A percentile compares a stretch with the other conserved stretches of the same genome.
These are phyloP conservation scores for Orthonyx spaldingii DNA, from an alignment of 2,113 vertebrate species.

Conservation along the genomic window DNA sequence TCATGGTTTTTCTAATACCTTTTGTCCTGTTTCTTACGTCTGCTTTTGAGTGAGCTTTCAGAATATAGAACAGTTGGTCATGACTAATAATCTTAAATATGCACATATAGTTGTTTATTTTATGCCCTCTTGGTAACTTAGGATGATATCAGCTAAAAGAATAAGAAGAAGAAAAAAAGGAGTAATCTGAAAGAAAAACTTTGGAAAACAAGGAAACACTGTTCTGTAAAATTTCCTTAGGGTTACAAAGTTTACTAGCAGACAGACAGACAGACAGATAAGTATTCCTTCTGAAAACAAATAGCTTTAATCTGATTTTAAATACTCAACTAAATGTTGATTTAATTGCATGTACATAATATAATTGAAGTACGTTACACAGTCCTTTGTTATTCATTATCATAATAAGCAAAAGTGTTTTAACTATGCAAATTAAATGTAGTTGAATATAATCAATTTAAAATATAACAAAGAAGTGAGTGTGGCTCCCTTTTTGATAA, in stretches of 20 bases:
- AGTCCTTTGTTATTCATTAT: constrained; percentile 22
- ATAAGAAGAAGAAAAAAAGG: not conserved
- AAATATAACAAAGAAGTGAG: constrained; percentile 23
- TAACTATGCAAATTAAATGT: constrained; percentile 56
- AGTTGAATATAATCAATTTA: constrained; percentile 49
- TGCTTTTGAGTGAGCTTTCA: not conserved
- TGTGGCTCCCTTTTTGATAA: constrained; percentile 17
- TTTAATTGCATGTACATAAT: not conserved
- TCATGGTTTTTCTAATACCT: not conserved
- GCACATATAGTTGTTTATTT: not conserved
- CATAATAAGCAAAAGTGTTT: constrained; percentile 38
- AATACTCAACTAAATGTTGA: not conserved
- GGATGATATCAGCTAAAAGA: not conserved
- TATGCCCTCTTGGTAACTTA: not conserved
- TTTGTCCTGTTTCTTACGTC: not conserved
- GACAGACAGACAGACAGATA: not conserved
- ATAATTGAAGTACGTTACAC: constrained; percentile 8
- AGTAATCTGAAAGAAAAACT: not conserved
- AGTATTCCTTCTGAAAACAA: not conserved
- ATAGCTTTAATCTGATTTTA: not conserved
- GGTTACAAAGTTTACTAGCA: not conserved
- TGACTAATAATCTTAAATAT: constrained; percentile 31
- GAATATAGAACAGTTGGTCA: constrained; percentile 25
- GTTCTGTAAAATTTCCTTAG: not conserved
- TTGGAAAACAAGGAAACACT: not conserved